Conservation (phyloP, 2,888 invertebrate species). For the Drosophila eohydei region DNA sequence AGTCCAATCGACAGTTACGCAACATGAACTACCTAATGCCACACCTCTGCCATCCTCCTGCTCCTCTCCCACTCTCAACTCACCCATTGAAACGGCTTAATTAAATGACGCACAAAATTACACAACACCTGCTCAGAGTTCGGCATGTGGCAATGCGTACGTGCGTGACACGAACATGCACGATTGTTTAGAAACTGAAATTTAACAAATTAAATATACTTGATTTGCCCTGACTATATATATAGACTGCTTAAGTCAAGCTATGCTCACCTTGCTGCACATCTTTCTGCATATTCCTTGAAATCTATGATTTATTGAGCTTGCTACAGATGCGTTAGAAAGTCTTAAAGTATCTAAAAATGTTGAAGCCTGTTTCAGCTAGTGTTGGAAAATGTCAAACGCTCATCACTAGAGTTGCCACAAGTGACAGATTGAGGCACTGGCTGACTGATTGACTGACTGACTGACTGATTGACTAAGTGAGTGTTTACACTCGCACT, state of each 20-base stretch:
- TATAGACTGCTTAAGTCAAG: no score
- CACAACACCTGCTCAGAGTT: conserved; percentile 54
- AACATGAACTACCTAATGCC: not conserved
- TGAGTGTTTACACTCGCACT: conserved; percentile 6
- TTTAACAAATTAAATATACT: no score
- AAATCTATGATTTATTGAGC: no score
- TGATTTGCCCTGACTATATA: no score
- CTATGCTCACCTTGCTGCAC: no score
- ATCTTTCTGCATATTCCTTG: no score
- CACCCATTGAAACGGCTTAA: conserved; percentile 80
- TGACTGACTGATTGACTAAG: conserved; percentile 8
- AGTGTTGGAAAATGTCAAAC: not conserved
- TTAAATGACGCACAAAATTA: conserved; percentile 85
- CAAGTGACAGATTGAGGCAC: not conserved
- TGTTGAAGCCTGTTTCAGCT: no score
- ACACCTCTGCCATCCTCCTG: not conserved
- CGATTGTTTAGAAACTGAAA: not conserved
- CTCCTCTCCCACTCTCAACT: not conserved
- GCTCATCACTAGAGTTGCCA: not conserved
- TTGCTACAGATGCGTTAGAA: no score
- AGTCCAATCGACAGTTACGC: conserved; percentile 26
- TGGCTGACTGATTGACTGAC: conserved; percentile 20
- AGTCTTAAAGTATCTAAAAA: no score
- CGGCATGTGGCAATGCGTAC: not conserved
- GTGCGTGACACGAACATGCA: not conserved